Percentiles rank a stretch among this genome's conserved stretches.
phyloP scores from a whole-genome alignment of 1,140 invertebrate genomes.

The Drosophila tsacasi region DNA sequence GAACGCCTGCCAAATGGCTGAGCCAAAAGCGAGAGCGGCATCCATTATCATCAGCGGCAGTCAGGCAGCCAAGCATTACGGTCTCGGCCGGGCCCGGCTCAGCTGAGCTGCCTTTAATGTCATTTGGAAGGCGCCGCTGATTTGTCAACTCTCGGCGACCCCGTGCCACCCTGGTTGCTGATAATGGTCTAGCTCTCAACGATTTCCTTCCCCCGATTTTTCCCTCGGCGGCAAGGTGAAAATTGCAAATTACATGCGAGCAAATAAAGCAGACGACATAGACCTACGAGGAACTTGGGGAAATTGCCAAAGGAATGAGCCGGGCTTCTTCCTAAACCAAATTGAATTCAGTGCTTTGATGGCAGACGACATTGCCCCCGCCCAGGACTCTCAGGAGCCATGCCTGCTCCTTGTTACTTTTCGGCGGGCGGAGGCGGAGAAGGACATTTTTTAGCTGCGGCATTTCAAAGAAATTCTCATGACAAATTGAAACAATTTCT shows the following conservation, averaged over 20 bases:
- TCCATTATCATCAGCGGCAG: constrained; percentile 60
- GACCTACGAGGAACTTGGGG: constrained; percentile 51
- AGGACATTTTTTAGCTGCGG: constrained; percentile 45
- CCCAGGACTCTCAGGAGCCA: background rate
- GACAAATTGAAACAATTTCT: constrained; percentile 84
- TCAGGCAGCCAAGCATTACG: constrained; percentile 62
- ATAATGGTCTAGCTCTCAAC: constrained; percentile 70
- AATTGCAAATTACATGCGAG: constrained; percentile 81
- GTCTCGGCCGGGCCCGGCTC: constrained; percentile 33
- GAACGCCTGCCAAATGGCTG: constrained; percentile 60
- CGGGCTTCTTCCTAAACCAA: constrained; percentile 64
- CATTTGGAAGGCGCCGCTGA: constrained; percentile 69
- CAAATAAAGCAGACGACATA: constrained; percentile 69
- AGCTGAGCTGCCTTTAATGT: constrained; percentile 54
- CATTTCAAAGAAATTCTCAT: constrained; percentile 82
- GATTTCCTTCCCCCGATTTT: constrained; percentile 65
- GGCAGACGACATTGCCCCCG: constrained; percentile 32
- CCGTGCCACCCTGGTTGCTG: constrained; percentile 12
- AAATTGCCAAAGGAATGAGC: constrained; percentile 66
- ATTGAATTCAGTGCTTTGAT: constrained; percentile 77
- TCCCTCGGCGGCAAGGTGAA: constrained; percentile 63
- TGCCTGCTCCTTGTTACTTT: background rate
- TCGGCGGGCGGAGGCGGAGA: background rate
- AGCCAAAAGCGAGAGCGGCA: constrained; percentile 35
- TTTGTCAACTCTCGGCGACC: constrained; percentile 63